Evolutionary conservation across 2,888 invertebrate species (phyloP).

Genomic region (Zelleria hepariella): DNA sequence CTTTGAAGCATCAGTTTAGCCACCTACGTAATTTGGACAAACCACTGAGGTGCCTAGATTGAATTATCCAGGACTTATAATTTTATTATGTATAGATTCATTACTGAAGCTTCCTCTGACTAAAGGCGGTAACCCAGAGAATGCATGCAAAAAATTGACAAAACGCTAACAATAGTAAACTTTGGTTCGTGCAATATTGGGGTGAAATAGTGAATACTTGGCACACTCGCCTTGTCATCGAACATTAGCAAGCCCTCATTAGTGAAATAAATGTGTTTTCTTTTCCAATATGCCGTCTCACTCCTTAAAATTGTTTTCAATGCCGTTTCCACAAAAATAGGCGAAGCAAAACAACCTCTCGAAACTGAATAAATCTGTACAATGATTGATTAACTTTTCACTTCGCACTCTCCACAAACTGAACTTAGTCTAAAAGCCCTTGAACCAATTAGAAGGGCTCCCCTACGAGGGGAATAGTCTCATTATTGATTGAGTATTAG

Average conservation of each 20-base stretch:
- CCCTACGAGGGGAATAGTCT: background rate
- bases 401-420: slow-evolving; percentile 30
- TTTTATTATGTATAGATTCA: too few relatives aligned
- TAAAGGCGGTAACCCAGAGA: too few relatives aligned
- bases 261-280: background rate
- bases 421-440: slow-evolving; percentile 31
- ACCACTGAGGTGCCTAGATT: too few relatives aligned
- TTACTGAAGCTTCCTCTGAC: too few relatives aligned
- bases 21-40: too few relatives aligned
- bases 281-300: background rate
- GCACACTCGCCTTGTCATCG: background rate
- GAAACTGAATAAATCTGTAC: slow-evolving; percentile 6
- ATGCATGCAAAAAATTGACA: too few relatives aligned
- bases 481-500: background rate
- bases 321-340: background rate
- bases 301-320: background rate
- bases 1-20: too few relatives aligned
- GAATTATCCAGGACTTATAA: too few relatives aligned
- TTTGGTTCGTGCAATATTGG: too few relatives aligned
- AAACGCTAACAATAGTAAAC: too few relatives aligned
- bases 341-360: background rate
- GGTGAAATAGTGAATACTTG: too few relatives aligned
- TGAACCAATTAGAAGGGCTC: slow-evolving; percentile 40
- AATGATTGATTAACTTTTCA: slow-evolving; percentile 42
- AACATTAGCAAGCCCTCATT: background rate